Percentiles rank a stretch among this genome's conserved stretches.
Evolutionary conservation across 2,113 vertebrate genomes (phyloP).

Genomic region (Nannobrachium achirus): DNA sequence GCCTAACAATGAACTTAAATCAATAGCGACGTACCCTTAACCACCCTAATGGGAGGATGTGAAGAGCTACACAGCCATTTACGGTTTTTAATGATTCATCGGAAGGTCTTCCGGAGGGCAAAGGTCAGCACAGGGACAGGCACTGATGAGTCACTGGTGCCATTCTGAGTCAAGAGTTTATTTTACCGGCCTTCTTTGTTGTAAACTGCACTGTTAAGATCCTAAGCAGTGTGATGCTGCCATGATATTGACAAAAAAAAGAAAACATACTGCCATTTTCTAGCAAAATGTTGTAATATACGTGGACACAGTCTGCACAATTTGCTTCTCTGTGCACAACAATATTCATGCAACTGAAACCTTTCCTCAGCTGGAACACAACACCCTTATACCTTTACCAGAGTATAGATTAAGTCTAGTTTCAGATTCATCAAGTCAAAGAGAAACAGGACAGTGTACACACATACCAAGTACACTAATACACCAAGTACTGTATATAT

Average conservation of each 20-base stretch:
- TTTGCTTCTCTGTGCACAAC: too few species aligned
- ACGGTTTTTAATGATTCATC: conserved; percentile 30
- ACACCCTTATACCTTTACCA: background rate
- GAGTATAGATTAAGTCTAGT: conserved; percentile 12
- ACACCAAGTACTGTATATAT: background rate
- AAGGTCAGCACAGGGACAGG: conserved; percentile 23
- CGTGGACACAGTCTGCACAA: too few species aligned
- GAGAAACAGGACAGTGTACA: background rate
- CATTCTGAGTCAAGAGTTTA: too few species aligned
- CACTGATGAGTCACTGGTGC: background rate
- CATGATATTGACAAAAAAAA: too few species aligned
- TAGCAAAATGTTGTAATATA: too few species aligned
- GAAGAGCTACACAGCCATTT: conserved; percentile 20
- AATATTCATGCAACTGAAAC: background rate
- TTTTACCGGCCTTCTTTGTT: background rate
- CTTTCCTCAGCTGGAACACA: conserved; percentile 29
- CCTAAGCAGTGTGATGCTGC: conserved; percentile 9
- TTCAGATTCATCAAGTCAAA: conserved; percentile 31
- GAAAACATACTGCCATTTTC: too few species aligned
- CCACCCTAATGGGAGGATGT: conserved; percentile 22
- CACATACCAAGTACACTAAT: conserved; percentile 1
- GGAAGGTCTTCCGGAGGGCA: conserved; percentile 18
- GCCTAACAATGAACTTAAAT: conserved; percentile 43
- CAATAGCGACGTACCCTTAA: conserved; percentile 37
- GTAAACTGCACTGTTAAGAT: background rate